Conservation (phyloP, 2,888 invertebrate species). For the Dermolepida albohirtum region DNA sequence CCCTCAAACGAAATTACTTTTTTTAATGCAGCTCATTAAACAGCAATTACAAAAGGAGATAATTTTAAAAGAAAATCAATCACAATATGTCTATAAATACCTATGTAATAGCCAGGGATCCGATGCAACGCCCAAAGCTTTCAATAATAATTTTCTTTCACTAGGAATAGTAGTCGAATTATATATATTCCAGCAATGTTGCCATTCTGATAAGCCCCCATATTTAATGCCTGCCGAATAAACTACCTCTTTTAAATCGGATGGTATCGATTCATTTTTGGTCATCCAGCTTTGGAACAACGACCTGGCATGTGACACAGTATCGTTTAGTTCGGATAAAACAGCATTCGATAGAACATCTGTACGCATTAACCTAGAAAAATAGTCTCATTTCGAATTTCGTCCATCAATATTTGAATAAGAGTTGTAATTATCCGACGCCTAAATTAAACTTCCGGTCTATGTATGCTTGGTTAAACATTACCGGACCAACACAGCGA, state of each 20-base stretch:
- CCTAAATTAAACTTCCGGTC: conserved; percentile 1
- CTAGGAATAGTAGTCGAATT: conserved; percentile 74
- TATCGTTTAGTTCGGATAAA: conserved; percentile 76
- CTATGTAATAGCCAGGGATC: conserved; percentile 87
- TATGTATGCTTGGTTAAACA: conserved; percentile 3
- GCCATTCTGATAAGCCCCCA: conserved; percentile 80
- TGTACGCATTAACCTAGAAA: conserved; percentile 76
- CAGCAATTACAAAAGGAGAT: too few species aligned
- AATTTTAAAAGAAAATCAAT: too few species aligned
- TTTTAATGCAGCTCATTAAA: too few species aligned
- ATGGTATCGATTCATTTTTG: conserved; percentile 73
- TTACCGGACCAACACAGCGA: background rate
- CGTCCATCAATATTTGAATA: conserved; percentile 21
- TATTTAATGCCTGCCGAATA: conserved; percentile 76
- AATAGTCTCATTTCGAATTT: conserved; percentile 8
- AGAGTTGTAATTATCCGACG: conserved; percentile 18
- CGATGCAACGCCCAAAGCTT: conserved; percentile 76
- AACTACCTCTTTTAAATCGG: conserved; percentile 81
- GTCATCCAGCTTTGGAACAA: conserved; percentile 80
- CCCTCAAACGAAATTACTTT: too few species aligned
- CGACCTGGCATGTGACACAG: conserved; percentile 76
- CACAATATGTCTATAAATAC: conserved; percentile 58
- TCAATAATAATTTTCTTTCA: conserved; percentile 77
- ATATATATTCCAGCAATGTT: conserved; percentile 80
- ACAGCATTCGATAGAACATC: conserved; percentile 80